Conservation (phyloP, 2,888 invertebrate genomes). For the Tetragonula carbonaria region DNA sequence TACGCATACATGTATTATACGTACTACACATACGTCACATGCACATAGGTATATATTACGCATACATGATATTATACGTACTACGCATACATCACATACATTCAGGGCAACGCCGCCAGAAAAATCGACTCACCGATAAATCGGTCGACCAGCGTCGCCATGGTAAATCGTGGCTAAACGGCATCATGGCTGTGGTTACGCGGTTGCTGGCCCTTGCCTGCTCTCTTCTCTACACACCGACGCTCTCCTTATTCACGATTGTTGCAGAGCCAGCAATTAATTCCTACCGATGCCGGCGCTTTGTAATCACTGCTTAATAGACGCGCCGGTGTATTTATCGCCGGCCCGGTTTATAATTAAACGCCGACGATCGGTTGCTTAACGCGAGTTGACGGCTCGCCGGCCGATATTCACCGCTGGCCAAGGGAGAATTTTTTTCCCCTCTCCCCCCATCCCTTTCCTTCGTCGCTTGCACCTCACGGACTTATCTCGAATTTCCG, state of each 20-base stretch:
- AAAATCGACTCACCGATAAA: slow-evolving; percentile 45
- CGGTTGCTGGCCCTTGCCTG: not conserved
- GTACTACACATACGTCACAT: no score
- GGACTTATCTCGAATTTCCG: not conserved
- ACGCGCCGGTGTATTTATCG: slow-evolving; percentile 54
- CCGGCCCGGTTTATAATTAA: slow-evolving; percentile 59
- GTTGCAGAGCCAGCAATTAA: slow-evolving; percentile 59
- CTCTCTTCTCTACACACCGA: not conserved
- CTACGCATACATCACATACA: no score
- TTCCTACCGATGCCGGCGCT: slow-evolving; percentile 56
- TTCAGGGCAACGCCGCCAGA: not conserved
- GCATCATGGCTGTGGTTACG: slow-evolving; percentile 22
- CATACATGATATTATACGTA: no score
- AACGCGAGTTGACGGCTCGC: slow-evolving; percentile 45
- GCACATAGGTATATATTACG: no score
- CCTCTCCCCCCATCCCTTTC: no score
- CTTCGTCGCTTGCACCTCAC: not conserved
- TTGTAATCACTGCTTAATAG: slow-evolving; percentile 60
- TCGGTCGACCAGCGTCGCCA: slow-evolving; percentile 11
- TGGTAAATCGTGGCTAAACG: slow-evolving; percentile 48
- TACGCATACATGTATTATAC: no score
- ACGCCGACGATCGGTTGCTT: slow-evolving; percentile 48
- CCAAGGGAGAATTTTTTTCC: slow-evolving; percentile 4
- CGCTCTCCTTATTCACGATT: slow-evolving; percentile 35
- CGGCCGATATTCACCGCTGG: slow-evolving; percentile 41